A percentile compares a stretch with the other conserved stretches of the same genome.
Evolutionary conservation across 2,888 invertebrate genomes (phyloP).

Genomic region (Celastrina argiolus): DNA sequence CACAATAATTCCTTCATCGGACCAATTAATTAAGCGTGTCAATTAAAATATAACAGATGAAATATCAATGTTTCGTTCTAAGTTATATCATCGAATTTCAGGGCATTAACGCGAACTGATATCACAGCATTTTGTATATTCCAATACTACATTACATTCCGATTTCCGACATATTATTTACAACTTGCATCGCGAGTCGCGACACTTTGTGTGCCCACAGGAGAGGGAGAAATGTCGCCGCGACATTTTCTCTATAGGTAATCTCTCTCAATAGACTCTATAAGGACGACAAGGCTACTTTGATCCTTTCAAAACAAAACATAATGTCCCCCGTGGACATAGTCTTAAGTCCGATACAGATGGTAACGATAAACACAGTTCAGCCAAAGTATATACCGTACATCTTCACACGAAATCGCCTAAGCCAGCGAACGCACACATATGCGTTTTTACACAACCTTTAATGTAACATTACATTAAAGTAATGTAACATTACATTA

Average conservation of each 20-base stretch:
- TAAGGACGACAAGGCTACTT: too few relatives aligned
- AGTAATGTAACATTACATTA: too few relatives aligned
- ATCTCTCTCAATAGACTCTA: too few relatives aligned
- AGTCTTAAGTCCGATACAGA: too few relatives aligned
- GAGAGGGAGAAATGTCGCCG: too few relatives aligned
- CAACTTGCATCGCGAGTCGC: conserved; percentile 25
- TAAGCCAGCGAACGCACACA: too few relatives aligned
- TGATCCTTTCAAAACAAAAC: not conserved
- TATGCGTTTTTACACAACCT: too few relatives aligned
- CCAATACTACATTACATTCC: conserved; percentile 47
- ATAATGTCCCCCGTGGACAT: not conserved
- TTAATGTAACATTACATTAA: too few relatives aligned
- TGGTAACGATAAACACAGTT: too few relatives aligned
- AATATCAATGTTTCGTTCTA: conserved; percentile 8
- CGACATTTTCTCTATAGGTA: too few relatives aligned
- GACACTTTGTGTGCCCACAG: not conserved
- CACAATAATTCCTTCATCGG: conserved; percentile 2
- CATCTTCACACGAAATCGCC: too few relatives aligned
- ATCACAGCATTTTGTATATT: conserved; percentile 73
- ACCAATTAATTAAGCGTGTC: not conserved
- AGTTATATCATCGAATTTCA: conserved; percentile 22
- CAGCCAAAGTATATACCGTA: too few relatives aligned
- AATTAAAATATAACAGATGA: not conserved
- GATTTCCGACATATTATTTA: conserved; percentile 41
- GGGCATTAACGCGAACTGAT: conserved; percentile 61